These are phyloP conservation scores for Andrena hattorfiana DNA, from an alignment of 2,888 invertebrate genomes.

Conservation along the genomic window DNA sequence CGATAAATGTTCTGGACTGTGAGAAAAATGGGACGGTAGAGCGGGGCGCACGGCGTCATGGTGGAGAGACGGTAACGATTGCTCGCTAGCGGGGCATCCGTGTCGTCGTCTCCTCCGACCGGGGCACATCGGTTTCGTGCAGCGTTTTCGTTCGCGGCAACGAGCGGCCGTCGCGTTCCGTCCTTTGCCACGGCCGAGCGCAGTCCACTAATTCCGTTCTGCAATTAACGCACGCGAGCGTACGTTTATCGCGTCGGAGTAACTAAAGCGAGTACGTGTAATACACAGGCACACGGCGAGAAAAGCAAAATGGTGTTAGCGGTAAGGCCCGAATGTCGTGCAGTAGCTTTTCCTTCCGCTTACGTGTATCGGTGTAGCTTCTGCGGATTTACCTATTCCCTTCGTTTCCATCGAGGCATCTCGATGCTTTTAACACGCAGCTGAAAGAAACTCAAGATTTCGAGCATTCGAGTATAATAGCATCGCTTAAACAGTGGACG, in stretches of 20 bases:
- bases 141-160: conserved; percentile 25
- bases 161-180: conserved; percentile 14
- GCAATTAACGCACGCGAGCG: conserved; percentile 51
- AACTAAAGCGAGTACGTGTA: conserved; percentile 63
- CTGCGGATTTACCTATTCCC: conserved; percentile 7
- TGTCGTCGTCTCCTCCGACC: conserved; percentile 9
- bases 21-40: conserved; percentile 56
- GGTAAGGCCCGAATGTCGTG: conserved; percentile 72
- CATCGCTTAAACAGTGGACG: neutral
- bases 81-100: conserved; percentile 41
- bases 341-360: conserved; percentile 49
- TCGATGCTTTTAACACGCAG: conserved; percentile 2
- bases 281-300: conserved; percentile 70
- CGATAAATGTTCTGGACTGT: conserved; percentile 39
- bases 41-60: conserved; percentile 76
- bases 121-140: conserved; percentile 31
- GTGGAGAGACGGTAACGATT: conserved; percentile 75
- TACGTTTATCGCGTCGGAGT: conserved; percentile 42
- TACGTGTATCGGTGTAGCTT: conserved; percentile 38
- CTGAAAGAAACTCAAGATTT: neutral
- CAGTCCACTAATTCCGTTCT: conserved; percentile 41
- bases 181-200: conserved; percentile 30
- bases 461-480: neutral
- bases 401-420: neutral
- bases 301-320: conserved; percentile 78